phyloP scores from a whole-genome alignment of 2,888 invertebrate species.

The Acrobasis repandana region DNA sequence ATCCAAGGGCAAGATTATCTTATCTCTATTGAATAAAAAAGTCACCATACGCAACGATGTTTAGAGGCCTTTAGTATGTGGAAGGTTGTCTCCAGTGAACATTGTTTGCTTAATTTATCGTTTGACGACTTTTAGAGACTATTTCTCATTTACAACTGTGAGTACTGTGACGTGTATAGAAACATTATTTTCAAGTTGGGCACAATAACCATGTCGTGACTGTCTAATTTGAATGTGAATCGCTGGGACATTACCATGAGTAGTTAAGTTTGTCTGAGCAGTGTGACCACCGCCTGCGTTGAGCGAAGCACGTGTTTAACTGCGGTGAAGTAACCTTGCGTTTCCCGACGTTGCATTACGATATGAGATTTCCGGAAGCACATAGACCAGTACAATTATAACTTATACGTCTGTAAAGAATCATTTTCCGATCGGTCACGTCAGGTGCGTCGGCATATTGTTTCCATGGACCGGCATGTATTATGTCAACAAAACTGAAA shows the following conservation, averaged over 20 bases:
- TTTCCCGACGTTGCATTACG: conserved; percentile 39
- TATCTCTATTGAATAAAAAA: conserved; percentile 56
- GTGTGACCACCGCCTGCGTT: conserved; percentile 30
- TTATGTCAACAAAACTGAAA: conserved; percentile 27
- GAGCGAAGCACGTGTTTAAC: conserved; percentile 32
- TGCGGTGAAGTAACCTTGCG: conserved; percentile 56
- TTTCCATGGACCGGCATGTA: conserved; percentile 23
- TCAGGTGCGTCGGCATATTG: neutral
- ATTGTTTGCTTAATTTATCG: conserved; percentile 52
- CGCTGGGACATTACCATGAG: conserved; percentile 32
- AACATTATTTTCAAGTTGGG: conserved; percentile 4
- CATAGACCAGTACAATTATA: conserved; percentile 43
- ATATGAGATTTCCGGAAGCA: conserved; percentile 55
- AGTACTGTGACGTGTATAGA: conserved; percentile 23
- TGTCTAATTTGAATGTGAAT: conserved; percentile 41
- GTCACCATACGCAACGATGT: conserved; percentile 40
- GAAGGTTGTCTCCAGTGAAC: conserved; percentile 53
- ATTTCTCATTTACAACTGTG: neutral
- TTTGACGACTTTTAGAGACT: conserved; percentile 30
- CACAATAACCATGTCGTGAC: conserved; percentile 45
- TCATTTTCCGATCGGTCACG: neutral
- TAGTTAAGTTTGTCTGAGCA: conserved; percentile 36
- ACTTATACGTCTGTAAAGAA: conserved; percentile 38
- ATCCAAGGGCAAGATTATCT: conserved; percentile 59
- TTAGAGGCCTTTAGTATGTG: conserved; percentile 50